Conservation (phyloP, 2,888 invertebrate genomes). For the Crematogaster levior region DNA sequence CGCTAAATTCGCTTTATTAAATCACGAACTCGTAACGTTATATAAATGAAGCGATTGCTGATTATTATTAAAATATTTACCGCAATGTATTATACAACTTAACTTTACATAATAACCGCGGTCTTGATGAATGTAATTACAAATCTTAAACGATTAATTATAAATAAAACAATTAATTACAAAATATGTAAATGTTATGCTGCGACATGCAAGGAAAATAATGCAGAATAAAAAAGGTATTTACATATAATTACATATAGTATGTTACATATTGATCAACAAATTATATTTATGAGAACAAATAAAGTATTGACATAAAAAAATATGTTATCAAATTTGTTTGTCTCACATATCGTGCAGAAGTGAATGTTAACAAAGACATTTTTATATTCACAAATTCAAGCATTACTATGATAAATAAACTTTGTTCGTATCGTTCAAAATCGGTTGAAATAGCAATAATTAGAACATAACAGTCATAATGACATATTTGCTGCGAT, state of each 20-base stretch:
- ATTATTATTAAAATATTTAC: conserved; percentile 24
- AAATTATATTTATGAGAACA: not conserved
- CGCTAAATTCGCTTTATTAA: conserved; percentile 21
- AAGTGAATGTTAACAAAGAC: not conserved
- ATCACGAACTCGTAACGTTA: not conserved
- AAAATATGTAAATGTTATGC: not conserved
- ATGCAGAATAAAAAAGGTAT: not conserved
- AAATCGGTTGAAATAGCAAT: not conserved
- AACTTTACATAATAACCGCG: not conserved
- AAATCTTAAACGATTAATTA: conserved; percentile 1
- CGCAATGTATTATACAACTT: not conserved
- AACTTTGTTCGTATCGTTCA: not conserved
- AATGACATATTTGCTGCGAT: conserved; percentile 3
- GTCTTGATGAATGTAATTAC: not conserved
- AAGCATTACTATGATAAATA: not conserved
- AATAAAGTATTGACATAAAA: not conserved
- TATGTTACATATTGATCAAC: not conserved
- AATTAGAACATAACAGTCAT: conserved; percentile 5
- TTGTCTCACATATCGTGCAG: not conserved
- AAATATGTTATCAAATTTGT: not conserved
- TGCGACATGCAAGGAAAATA: not conserved
- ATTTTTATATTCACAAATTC: not conserved
- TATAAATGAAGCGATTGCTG: not conserved
- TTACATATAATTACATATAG: not conserved
- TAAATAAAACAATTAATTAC: not conserved